Percentiles rank a stretch among this genome's conserved stretches.
These are phyloP conservation scores for Acipenser oxyrinchus DNA, from an alignment of 2,797 vertebrate species.

Conservation along the genomic window DNA sequence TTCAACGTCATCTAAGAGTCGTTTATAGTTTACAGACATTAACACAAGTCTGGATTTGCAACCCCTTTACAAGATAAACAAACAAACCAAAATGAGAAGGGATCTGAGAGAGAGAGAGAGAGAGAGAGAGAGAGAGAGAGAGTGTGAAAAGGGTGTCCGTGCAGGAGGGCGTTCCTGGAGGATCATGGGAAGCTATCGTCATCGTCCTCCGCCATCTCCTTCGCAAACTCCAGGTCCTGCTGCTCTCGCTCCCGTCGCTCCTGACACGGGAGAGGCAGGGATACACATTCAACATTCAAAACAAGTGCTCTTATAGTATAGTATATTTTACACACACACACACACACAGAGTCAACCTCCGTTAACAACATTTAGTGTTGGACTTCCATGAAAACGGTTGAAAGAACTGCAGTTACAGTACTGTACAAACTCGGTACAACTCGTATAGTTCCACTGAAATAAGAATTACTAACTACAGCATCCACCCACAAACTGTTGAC, in stretches of 20 bases:
- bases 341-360: background rate
- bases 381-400: background rate
- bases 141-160: constrained; percentile 14
- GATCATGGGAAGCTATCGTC: constrained; percentile 89
- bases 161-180: constrained; percentile 21
- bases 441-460: too few species aligned
- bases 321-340: too few species aligned
- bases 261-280: constrained; percentile 40
- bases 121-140: background rate
- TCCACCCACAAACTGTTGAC: too few species aligned
- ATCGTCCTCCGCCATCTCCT: constrained; percentile 95
- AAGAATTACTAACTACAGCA: too few species aligned
- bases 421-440: too few species aligned
- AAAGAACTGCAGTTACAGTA: too few species aligned
- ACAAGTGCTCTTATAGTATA: background rate
- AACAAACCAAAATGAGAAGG: constrained; percentile 21
- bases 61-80: constrained; percentile 31
- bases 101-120: background rate
- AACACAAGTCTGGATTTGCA: constrained; percentile 27
- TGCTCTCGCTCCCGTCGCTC: constrained; percentile 91
- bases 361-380: background rate
- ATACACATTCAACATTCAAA: background rate
- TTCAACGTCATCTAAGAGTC: too few species aligned
- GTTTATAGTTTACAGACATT: constrained; percentile 35
- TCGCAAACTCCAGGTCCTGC: constrained; percentile 95